Evolutionary conservation across 2,888 invertebrate genomes (phyloP), one percentile per base, ranked within the genome.

Genomic region (Thera britannica): DNA sequence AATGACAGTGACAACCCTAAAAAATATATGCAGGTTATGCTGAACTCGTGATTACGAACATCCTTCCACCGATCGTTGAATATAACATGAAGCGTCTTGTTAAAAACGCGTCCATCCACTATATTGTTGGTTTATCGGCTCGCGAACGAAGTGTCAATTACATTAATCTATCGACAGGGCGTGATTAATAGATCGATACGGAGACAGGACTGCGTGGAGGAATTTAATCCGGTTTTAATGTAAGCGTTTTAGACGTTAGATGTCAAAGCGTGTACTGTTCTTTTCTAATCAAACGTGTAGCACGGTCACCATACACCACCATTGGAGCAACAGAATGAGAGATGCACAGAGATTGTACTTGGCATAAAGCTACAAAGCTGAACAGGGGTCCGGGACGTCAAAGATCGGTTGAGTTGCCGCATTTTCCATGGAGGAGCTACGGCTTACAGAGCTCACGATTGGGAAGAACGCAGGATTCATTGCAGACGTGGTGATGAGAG

Each of bases 21-120:
- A 74, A 75, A 77, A 78, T 77, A 75, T 79, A 81, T 75, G 74
- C 75, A 74, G 72, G 79, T 82, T 83, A 82, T 79, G 74, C 72
- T 74, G 79, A 77, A 74, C 75, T 79, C 87, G 86, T 90, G 90
- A 90, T 90, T 89, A 87, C 85, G 82, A 75, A 82, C 87, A 88
- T 89, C 90, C 89, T 87, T 81, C 79, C 79, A 72, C 65, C 75
- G 62, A 70, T 75, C 75, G 83, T 90, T 92, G 92, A 82, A 92
- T 90, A 88, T 86, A 88, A 72, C 87, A 92, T 90, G 87, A 73
- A 87, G 82, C 67, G 66, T 81, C 92, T 92, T 89, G 91, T 91
- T 92, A 91, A 91, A 90, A 88, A 88, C 85, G 84, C 91, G 87
- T 88, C 90, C 87, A 87, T 88, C 89, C 84, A 83, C 80, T 75